Conservation (phyloP, 2,113 vertebrate species). For the Periophthalmus modestus region DNA sequence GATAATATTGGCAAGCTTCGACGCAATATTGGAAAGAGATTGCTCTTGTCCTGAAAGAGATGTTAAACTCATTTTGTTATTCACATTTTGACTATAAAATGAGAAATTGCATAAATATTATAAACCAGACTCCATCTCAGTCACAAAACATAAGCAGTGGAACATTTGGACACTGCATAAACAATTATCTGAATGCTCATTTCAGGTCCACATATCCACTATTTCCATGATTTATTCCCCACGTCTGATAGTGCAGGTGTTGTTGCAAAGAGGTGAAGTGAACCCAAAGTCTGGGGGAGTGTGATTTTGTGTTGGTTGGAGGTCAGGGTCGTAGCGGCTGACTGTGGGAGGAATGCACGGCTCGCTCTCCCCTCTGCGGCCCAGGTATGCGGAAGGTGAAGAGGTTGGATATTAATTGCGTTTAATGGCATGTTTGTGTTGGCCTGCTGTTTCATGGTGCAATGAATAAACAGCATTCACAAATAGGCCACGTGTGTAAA, state of each 20-base stretch:
- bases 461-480: slow-evolving; percentile 57
- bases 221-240: not conserved
- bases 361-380: slow-evolving; percentile 25
- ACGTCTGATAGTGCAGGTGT: not conserved
- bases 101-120: not conserved
- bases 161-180: not conserved
- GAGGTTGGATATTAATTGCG: slow-evolving; percentile 19
- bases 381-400: not conserved
- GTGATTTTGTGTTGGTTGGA: slow-evolving; percentile 10
- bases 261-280: not conserved
- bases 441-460: slow-evolving; percentile 39
- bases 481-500: slow-evolving; percentile 87
- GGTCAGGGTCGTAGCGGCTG: slow-evolving; percentile 33
- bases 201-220: not conserved
- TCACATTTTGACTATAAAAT: not conserved
- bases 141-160: too few species aligned
- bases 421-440: slow-evolving; percentile 47
- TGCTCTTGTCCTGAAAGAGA: not conserved
- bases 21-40: too few species aligned
- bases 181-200: not conserved
- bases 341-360: not conserved
- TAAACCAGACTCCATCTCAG: not conserved
- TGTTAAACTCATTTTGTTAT: not conserved
- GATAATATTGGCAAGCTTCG: not conserved
- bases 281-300: slow-evolving; percentile 9